Conservation (phyloP, 2,797 vertebrate species). For the Dendrocincla tyrannina region DNA sequence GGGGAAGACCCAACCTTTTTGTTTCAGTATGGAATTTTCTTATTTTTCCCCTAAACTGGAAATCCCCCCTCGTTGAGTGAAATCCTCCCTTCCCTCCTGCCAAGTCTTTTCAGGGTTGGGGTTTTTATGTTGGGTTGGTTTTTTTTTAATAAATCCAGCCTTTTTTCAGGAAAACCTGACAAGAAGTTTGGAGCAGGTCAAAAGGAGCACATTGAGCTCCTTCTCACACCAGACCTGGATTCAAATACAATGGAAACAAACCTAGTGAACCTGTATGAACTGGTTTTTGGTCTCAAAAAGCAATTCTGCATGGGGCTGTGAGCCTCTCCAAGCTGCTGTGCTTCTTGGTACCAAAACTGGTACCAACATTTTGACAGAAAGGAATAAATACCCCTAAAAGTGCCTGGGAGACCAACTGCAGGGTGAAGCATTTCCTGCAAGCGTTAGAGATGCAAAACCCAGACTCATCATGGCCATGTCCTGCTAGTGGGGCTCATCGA, state of each 20-base stretch:
- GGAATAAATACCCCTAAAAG: background rate
- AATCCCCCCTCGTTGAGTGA: background rate
- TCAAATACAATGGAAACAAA: background rate
- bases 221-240: background rate
- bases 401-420: fast-evolving
- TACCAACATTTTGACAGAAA: background rate
- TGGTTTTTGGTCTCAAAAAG: background rate
- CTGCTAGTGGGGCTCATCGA: background rate
- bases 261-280: background rate
- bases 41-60: background rate
- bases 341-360: background rate
- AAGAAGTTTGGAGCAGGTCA: background rate
- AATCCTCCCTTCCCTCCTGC: background rate
- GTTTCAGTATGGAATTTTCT: background rate
- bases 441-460: background rate
- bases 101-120: background rate
- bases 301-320: background rate
- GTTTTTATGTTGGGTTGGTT: background rate
- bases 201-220: background rate
- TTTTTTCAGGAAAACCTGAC: background rate
- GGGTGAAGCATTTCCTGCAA: background rate
- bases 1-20: background rate
- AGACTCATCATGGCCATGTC: fast-evolving
- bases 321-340: background rate
- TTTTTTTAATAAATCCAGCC: background rate